Evolutionary conservation across 2,888 invertebrate species (phyloP), one percentile per base, ranked within the genome.

Genomic region (Vesta saturnalis): DNA sequence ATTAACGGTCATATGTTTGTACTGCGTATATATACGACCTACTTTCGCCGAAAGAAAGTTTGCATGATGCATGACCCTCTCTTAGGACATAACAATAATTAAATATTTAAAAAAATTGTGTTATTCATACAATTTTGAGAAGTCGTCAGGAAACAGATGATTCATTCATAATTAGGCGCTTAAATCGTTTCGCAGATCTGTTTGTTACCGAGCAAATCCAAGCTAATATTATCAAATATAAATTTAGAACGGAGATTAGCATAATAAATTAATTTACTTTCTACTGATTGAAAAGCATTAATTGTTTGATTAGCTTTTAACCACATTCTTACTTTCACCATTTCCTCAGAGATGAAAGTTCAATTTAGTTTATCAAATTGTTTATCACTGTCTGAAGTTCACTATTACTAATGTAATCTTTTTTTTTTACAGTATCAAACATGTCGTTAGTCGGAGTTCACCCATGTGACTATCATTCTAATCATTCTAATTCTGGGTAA

Each of bases 381-480:
- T 6, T n/a, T 54, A 54, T 54, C 23, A 15, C 5, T 30, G 58
- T 43, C 18, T 58, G 43, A 58, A 58, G 19, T 58, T 56, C 23
- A 12, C n/a, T 15, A 8, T 39, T 43, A 16, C 19, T 19, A 58
- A 39, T 46, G 47, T 47, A 46, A 19, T 21, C 14, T 46, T 55
- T 14, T 23, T 72, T 82, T 78, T 72, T 84, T 86, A 61, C 83
- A 85, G 86, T 85, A 74, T 81, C 84, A 78, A 85, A 83, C 75
- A 87, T 87, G 87, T 87, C 87, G 77, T 80, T 87, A 73, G 87
- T 87, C 72, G 86, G 87, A 77, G 85, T 87, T 63, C 86, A 87
- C 79, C 86, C 85, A 75, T 84, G 85, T 72, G 86, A 86, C 80
- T 82, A 87, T 43, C 83, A 82, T 75, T 82, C 82, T 58, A 82